Base-by-base conservation (phyloP, 2,888 invertebrate genomes). In the Drosophila neutralis region DNA sequence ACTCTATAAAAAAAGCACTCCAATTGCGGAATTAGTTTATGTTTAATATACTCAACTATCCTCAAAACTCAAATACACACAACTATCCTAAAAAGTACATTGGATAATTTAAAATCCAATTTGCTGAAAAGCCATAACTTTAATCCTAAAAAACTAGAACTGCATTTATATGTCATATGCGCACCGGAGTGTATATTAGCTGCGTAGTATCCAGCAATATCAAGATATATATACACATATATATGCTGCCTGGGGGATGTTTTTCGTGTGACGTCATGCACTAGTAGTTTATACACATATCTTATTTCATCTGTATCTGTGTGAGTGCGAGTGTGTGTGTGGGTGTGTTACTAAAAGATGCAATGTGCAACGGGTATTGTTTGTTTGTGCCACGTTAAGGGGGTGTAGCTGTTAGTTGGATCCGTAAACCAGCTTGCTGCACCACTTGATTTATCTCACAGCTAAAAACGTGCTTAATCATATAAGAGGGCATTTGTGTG, bases 401-500 rank as follows among this genome's bases (percentile, higher is more conserved):
- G 40, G 42, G 40, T 31, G 56, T 60, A 15, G 70, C 54, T 70
- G 73, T 60, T 65, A 58, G 85, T 61, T 67, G 70, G 80, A 71
- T 74, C 75, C 78, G 80, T 74, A 83, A 83, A 68, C 84, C 74
- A 70, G 70, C 49, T 83, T 63, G 61, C 60, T 76, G 72, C 89
- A 83, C 72, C 84, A 82, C 76, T 88, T 90, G 90, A 90, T 90
- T 90, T 91, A 90, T 90, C 82, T 89, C 75, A 59, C 70, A 83
- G 90, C 86, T 89, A 84, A 83, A 88, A 90, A 91, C 90, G 90
- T 91, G 90, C 90, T 91, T 90, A 88, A 90, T 90, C 90, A 90
- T 90, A 90, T 90, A 84, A 90, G 84, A 90, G 89, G 91, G 90
- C 88, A 87, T 88, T 88, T 89, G 71, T 87, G 83, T 89, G 85